Evolutionary conservation across 1,140 invertebrate genomes (phyloP), one percentile per base, ranked within the genome.

Genomic region (Tetragnatha versicolor): DNA sequence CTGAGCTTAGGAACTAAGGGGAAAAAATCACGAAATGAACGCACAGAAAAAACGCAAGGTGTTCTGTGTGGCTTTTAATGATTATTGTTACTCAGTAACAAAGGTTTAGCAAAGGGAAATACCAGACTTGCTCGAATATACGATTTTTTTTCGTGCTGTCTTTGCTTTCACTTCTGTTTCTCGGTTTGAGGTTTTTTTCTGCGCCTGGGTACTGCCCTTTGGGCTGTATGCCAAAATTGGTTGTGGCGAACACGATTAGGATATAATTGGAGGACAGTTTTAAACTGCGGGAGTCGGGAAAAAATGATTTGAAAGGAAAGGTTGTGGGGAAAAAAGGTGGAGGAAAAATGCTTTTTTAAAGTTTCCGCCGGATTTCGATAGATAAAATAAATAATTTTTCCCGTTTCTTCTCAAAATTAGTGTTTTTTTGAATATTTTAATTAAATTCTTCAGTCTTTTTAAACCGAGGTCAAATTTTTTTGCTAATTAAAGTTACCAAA

Each of bases 1-100:
- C 73, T 77, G 73, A 77, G 73, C 73, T 65, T 9, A 53, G 68
- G 39, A 37, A 12, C 20, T 17, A 49, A 17, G 58, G 29, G 25
- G 20, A 49, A 70, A 72, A 72, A 58, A 20, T 66, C 25, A 68
- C 17, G 42, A 49, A 68, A 35, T 68, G 63, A 47, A 68, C 29
- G 63, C 33, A 37, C 22, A 17, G 10, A 25, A 51, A 22, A 45
- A 75, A 75, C 61, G 55, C 42, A 63, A 31, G 47, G 25, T 65
- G 55, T 51, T 53, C 45, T 35, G 17, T 65, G 73, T 77, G 61
- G 73, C 73, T 77, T 77, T 77, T 77, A 77, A 77, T 77, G 73
- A 77, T 77, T 77, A 77, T 77, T 77, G 73, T 77, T 65, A 77
- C 73, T 65, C 5, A 49, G 73, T 77, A 77, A 77, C 73, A 77